Evolutionary conservation across 2,797 vertebrate genomes (phyloP).

Genomic region (Bryconaethiops microstoma): DNA sequence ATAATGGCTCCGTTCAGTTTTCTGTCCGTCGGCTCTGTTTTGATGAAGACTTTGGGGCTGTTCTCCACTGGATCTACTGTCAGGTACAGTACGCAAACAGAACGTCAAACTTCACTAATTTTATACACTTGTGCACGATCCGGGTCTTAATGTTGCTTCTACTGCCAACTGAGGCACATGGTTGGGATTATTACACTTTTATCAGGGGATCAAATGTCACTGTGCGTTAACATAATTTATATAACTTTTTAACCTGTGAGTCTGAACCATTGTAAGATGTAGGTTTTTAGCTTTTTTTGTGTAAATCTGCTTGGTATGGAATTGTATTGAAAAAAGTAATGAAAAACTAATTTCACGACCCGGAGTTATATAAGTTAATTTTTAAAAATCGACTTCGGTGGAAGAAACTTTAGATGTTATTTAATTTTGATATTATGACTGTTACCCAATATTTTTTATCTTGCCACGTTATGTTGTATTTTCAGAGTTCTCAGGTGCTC

Average conservation of each 20-base stretch:
- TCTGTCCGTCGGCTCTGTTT: conserved; percentile 61
- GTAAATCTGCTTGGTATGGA: no score
- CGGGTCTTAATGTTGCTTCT: background rate
- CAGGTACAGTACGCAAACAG: conserved; percentile 66
- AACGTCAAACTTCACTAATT: background rate
- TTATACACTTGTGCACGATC: background rate
- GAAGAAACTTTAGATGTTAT: background rate
- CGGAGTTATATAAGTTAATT: no score
- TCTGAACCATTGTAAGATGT: no score
- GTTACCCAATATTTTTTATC: no score
- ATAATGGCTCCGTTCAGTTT: conserved; percentile 73
- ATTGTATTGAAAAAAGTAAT: no score
- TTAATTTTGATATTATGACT: no score
- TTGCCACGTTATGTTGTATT: background rate
- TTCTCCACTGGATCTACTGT: conserved; percentile 61
- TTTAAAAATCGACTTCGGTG: no score
- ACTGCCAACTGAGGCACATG: no score
- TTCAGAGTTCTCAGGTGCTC: conserved; percentile 46
- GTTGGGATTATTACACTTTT: background rate
- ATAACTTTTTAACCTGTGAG: no score
- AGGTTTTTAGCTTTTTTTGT: no score
- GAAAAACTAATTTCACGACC: no score
- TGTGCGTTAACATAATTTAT: no score
- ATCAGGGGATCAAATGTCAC: background rate
- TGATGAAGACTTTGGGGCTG: conserved; percentile 67